These are phyloP conservation scores for Vespertilio murinus DNA, from an alignment of 2,797 vertebrate genomes.

Conservation along the genomic window DNA sequence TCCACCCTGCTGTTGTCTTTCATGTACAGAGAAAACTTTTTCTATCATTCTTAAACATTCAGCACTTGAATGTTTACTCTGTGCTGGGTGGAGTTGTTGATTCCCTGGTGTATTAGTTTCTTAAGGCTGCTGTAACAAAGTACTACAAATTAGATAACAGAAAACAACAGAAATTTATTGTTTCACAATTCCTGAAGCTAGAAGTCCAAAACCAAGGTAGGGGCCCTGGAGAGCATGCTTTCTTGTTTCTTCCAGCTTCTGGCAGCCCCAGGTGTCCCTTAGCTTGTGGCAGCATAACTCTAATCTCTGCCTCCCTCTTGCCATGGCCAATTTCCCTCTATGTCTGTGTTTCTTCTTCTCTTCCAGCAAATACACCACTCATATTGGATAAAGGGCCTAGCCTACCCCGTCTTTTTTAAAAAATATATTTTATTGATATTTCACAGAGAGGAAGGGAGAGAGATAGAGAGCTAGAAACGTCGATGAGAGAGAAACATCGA, in stretches of 20 bases:
- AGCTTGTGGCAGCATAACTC: background rate
- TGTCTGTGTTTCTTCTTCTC: background rate
- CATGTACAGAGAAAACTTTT: background rate
- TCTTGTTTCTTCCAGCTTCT: background rate
- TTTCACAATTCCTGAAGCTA: background rate
- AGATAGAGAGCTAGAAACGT: too few species aligned
- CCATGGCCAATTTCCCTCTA: background rate
- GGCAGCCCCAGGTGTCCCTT: background rate
- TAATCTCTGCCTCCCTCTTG: background rate
- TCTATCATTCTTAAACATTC: background rate
- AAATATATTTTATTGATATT: too few species aligned
- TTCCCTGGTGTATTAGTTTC: background rate
- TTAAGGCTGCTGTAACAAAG: background rate
- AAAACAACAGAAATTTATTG: slow-evolving; percentile 7
- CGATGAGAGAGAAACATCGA: too few species aligned
- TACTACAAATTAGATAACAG: background rate
- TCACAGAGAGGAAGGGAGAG: too few species aligned
- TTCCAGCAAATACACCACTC: background rate
- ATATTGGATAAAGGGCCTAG: background rate
- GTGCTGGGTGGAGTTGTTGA: background rate
- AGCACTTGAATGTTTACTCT: slow-evolving; percentile 10
- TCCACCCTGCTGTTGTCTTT: background rate
- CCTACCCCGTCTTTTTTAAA: background rate
- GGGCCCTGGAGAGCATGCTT: background rate
- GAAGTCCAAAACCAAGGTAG: slow-evolving; percentile 8